phyloP scores from a whole-genome alignment of 2,797 vertebrate genomes.

The Tamandua tetradactyla region DNA sequence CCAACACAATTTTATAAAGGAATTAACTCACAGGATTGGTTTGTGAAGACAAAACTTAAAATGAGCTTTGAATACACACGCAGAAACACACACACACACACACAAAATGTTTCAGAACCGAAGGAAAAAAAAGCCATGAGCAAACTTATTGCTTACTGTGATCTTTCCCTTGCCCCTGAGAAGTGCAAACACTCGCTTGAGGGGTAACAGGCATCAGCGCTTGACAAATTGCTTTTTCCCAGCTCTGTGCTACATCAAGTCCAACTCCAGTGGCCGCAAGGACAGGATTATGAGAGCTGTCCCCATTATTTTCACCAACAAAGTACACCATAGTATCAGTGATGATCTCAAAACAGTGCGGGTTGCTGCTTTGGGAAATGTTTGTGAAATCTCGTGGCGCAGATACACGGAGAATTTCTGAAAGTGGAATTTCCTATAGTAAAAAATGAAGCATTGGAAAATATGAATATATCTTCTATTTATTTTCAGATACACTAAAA shows the following conservation, averaged over 20 bases:
- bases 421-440: constrained; percentile 96
- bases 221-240: too few species aligned
- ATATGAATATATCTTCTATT: constrained; percentile 50
- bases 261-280: too few species aligned
- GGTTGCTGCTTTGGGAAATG: too few species aligned
- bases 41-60: constrained; percentile 28
- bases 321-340: too few species aligned
- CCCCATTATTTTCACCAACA: too few species aligned
- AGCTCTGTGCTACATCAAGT: too few species aligned
- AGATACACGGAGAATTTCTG: constrained; percentile 97
- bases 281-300: too few species aligned
- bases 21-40: constrained; percentile 35
- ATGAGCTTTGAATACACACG: constrained; percentile 7
- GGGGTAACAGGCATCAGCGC: too few species aligned
- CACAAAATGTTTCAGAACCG: constrained; percentile 29
- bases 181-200: too few species aligned
- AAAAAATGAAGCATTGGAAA: constrained; percentile 80
- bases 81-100: neutral
- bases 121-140: neutral
- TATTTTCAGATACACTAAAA: constrained; percentile 43
- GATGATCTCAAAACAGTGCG: too few species aligned
- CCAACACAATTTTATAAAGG: constrained; percentile 33
- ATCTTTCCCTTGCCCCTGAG: too few species aligned
- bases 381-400: constrained; percentile 92
- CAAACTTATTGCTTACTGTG: constrained; percentile 90